Base-by-base conservation (phyloP, 2,113 vertebrate genomes). In the Chloebia gouldiae region DNA sequence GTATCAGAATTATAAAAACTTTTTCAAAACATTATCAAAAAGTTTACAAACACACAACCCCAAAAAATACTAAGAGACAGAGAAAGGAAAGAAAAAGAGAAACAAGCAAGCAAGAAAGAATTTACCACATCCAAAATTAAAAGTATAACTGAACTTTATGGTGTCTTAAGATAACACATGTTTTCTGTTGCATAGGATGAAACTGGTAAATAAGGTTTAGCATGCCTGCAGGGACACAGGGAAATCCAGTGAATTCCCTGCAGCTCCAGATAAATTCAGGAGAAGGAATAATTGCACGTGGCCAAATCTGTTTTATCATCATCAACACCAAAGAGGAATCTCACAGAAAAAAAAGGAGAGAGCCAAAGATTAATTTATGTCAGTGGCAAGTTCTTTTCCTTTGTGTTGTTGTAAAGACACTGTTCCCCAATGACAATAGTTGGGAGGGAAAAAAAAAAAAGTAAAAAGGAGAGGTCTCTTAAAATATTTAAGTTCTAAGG, bases 141-240 rank as follows among this genome's bases (percentile, higher is more conserved):
- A 90, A 81, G 2, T 83, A 44, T 81, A 89, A 83, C 21, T 42
- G 59, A 88, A 86, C 35, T 81, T 90, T 40, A 66, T 49, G 31
- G 23, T 60, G 24, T 40, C 31, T 88, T 93, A 77, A 94, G 42
- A 83, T 56, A 92, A 88, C 79, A 86, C 30, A 27, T 89, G 33
- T 88, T 92, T 91, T 90, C 59, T 86, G 35, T 57, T 75, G 56
- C 33, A 30, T 30, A 47, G 40, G 51, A 81, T 86, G 56, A 81
- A 95, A 93, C 51, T n/a, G 71, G 88, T 90, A 92, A 96, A 92
- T 77, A 87, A 81, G 13, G 11, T 84, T 94, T 88, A 94, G 49
- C 51, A 22, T 30, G 50, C n/a, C 70, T 76, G 23, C 49, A 57
- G 42, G 75, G 25, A 69, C 17, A 30, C 21, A 73, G 10, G 50